Evolutionary conservation across 2,888 invertebrate genomes (phyloP).

Genomic region (Aethes cnicana): DNA sequence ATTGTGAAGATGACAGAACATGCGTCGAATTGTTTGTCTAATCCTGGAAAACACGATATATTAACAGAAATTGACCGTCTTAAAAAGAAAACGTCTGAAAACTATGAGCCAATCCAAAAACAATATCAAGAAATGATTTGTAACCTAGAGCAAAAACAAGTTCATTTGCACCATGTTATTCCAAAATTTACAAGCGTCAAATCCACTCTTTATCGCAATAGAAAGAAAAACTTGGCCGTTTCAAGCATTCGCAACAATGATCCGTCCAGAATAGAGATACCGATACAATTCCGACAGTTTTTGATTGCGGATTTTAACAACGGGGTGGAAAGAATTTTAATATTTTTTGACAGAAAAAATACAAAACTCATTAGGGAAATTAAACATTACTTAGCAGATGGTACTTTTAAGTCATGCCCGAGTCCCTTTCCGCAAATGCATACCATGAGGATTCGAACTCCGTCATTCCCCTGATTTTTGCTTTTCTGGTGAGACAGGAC

Average conservation of each 20-base stretch:
- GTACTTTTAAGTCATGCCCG: neutral
- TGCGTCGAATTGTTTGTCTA: slow-evolving; percentile 1
- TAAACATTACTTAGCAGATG: neutral
- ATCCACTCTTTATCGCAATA: neutral
- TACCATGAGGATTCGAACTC: neutral
- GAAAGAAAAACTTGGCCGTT: neutral
- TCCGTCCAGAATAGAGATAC: neutral
- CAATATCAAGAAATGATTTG: neutral
- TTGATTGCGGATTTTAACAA: neutral
- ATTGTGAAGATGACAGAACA: slow-evolving; percentile 5
- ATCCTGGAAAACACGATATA: slow-evolving; percentile 1
- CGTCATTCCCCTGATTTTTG: neutral
- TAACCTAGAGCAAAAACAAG: neutral
- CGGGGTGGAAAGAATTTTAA: neutral
- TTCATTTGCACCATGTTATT: neutral
- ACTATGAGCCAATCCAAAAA: neutral
- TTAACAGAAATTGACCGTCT: slow-evolving; percentile 4
- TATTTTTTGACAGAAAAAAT: neutral
- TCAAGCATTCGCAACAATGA: slow-evolving; percentile 1
- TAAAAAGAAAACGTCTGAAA: neutral
- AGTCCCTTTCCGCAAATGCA: neutral
- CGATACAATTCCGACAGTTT: slow-evolving; percentile 1
- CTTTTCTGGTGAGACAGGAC: neutral
- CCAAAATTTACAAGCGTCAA: neutral
- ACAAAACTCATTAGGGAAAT: neutral